These are phyloP conservation scores for Platycercus adscitus DNA, from an alignment of 2,113 vertebrate species.

Conservation along the genomic window DNA sequence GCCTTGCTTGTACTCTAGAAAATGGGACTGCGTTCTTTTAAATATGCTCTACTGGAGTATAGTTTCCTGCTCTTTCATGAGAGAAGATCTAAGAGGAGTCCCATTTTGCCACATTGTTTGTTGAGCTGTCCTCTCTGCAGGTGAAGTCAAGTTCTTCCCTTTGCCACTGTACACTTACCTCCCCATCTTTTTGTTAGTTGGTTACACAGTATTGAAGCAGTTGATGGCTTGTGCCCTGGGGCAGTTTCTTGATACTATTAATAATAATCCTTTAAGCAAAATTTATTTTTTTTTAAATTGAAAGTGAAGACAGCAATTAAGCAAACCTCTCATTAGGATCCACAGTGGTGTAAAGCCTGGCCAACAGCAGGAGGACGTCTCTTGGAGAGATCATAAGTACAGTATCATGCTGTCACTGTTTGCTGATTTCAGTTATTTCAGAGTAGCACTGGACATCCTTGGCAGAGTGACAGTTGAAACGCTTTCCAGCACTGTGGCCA, in stretches of 20 bases:
- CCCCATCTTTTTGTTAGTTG: neutral
- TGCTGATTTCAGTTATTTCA: neutral
- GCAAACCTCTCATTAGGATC: neutral
- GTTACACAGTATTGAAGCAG: neutral
- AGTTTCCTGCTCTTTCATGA: neutral
- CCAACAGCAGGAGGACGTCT: neutral
- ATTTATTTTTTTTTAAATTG: neutral
- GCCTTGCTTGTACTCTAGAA: neutral
- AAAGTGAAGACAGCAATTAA: neutral
- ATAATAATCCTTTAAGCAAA: neutral
- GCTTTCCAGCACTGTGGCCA: neutral
- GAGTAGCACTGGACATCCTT: neutral
- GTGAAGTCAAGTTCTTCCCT: neutral
- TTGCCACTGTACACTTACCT: neutral
- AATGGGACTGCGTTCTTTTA: neutral
- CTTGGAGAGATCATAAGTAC: neutral
- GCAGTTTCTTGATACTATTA: neutral
- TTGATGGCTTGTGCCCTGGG: neutral
- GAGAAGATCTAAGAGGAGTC: neutral
- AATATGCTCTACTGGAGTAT: neutral
- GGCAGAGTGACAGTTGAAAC: constrained; percentile 51
- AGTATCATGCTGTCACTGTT: neutral
- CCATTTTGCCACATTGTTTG: neutral
- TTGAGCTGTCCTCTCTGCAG: neutral
- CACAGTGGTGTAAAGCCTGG: neutral